Evolutionary conservation across 2,113 vertebrate genomes (phyloP).

Genomic region (Gracilinanus agilis): DNA sequence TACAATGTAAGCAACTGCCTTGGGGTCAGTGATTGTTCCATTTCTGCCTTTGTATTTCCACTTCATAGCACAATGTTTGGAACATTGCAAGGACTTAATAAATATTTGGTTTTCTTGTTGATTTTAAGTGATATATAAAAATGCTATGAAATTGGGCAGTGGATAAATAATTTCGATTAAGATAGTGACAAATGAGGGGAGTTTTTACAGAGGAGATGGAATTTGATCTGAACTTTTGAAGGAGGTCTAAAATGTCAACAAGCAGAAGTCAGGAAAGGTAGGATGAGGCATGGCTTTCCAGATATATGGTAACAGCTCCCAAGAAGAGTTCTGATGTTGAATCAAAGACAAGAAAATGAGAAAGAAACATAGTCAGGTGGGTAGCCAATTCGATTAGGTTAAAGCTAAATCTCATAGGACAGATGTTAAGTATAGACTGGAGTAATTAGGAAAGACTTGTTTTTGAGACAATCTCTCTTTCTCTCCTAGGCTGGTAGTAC

Average conservation of each 20-base stretch:
- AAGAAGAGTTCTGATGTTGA: neutral
- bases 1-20: neutral
- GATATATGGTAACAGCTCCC: neutral
- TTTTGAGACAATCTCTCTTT: neutral
- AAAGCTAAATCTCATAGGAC: neutral
- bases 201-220: neutral
- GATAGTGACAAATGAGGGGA: neutral
- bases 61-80: neutral
- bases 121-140: neutral
- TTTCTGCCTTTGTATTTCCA: neutral
- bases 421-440: neutral
- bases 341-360: neutral
- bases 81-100: neutral
- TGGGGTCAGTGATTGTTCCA: neutral
- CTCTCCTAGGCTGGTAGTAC: neutral
- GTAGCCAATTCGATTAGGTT: neutral
- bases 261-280: neutral
- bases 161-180: neutral
- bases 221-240: neutral
- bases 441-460: neutral
- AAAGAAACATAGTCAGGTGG: neutral
- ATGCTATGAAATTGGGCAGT: neutral
- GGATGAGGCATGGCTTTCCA: neutral
- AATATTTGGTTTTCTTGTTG: neutral
- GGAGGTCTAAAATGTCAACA: neutral